These are phyloP conservation scores for Hyppa rectilinea DNA, from an alignment of 2,888 invertebrate genomes.

Conservation along the genomic window DNA sequence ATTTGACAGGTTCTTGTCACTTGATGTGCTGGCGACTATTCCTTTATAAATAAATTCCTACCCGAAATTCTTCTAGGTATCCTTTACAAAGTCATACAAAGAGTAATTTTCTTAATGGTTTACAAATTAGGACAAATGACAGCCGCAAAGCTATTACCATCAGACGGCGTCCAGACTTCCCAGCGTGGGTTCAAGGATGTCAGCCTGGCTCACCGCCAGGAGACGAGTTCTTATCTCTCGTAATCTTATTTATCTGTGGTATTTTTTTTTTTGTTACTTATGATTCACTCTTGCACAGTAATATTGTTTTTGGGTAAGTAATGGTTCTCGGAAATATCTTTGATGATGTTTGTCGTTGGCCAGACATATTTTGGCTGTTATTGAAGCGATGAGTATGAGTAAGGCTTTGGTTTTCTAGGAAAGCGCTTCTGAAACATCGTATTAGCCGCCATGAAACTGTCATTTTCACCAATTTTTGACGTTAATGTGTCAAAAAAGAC, in stretches of 20 bases:
- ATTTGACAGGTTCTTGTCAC: too few species aligned
- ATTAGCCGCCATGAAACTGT: too few species aligned
- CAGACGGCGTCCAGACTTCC: slow-evolving; percentile 38
- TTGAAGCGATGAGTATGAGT: too few species aligned
- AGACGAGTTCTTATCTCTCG: slow-evolving; percentile 25
- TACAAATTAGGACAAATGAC: background rate
- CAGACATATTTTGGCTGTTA: background rate
- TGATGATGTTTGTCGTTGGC: slow-evolving; percentile 16
- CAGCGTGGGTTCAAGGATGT: slow-evolving; percentile 39
- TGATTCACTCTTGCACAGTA: slow-evolving; percentile 15
- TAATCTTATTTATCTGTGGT: slow-evolving; percentile 27
- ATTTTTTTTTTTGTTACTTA: slow-evolving; percentile 1
- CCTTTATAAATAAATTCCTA: too few species aligned
- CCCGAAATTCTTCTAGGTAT: background rate
- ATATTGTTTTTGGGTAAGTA: slow-evolving; percentile 7
- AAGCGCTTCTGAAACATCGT: too few species aligned
- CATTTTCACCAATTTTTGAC: too few species aligned
- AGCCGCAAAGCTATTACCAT: background rate
- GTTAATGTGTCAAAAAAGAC: too few species aligned
- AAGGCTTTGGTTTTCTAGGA: too few species aligned
- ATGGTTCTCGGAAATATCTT: background rate
- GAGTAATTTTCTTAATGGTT: background rate
- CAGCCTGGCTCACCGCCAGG: slow-evolving; percentile 30
- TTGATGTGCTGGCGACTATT: too few species aligned
- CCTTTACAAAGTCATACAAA: background rate